A percentile compares a stretch with the other conserved stretches of the same genome.
These are phyloP conservation scores for Gryllus longicercus DNA, from an alignment of 2,888 invertebrate species.

Conservation along the genomic window DNA sequence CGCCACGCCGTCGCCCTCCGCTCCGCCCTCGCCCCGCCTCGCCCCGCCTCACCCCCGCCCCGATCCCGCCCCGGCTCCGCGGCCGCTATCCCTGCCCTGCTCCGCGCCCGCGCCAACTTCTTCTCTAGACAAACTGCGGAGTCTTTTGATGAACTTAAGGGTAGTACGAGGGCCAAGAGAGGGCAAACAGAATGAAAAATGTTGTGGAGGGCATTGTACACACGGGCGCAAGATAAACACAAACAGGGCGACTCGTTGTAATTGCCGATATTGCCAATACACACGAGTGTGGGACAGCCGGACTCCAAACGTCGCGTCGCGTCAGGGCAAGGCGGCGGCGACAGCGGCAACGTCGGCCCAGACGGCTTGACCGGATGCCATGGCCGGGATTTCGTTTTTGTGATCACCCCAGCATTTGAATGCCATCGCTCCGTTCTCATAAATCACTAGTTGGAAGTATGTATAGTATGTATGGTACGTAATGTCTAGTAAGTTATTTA, in stretches of 20 bases:
- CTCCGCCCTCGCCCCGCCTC: neutral
- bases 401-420: too few species aligned
- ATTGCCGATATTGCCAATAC: constrained; percentile 10
- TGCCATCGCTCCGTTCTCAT: too few species aligned
- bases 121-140: constrained; percentile 12
- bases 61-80: neutral
- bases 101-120: constrained; percentile 6
- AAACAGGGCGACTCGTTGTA: neutral
- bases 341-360: too few species aligned
- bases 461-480: too few species aligned
- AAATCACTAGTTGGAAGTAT: too few species aligned
- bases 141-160: constrained; percentile 17
- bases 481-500: too few species aligned
- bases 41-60: neutral
- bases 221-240: constrained; percentile 1
- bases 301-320: neutral
- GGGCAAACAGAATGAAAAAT: constrained; percentile 7
- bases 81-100: neutral
- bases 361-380: too few species aligned
- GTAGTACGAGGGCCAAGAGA: constrained; percentile 17
- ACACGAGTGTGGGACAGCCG: constrained; percentile 5
- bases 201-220: constrained; percentile 17
- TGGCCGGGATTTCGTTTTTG: too few species aligned
- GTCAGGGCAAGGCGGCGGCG: neutral
- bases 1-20: neutral